A percentile compares a stretch with the other conserved stretches of the same genome.
Conservation (phyloP, 2,888 invertebrate species). For the Chrysolina haemoptera region DNA sequence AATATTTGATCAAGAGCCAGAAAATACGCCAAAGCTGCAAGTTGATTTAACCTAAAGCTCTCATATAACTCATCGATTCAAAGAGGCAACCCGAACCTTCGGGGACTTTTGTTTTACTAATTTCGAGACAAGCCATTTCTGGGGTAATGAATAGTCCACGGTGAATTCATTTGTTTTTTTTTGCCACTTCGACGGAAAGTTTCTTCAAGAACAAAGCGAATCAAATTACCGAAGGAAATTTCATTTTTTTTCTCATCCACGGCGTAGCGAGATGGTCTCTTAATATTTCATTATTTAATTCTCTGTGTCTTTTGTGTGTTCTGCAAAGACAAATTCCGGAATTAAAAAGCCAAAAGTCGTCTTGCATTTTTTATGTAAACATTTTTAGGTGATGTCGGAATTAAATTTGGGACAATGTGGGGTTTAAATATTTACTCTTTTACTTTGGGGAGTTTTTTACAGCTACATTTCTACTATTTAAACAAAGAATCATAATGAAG, state of each 20-base stretch:
- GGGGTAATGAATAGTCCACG: slow-evolving; percentile 32
- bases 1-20: slow-evolving; percentile 31
- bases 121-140: slow-evolving; percentile 25
- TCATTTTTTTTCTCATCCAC: slow-evolving; percentile 36
- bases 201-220: slow-evolving; percentile 36
- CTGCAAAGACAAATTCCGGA: slow-evolving; percentile 29
- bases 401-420: slow-evolving; percentile 37
- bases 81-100: neutral
- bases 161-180: slow-evolving; percentile 41
- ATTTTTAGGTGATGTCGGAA: slow-evolving; percentile 26
- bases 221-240: slow-evolving; percentile 42
- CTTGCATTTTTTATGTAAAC: slow-evolving; percentile 29
- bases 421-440: slow-evolving; percentile 37
- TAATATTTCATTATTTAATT: slow-evolving; percentile 46
- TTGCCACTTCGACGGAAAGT: slow-evolving; percentile 33
- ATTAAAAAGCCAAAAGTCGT: slow-evolving; percentile 35
- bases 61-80: slow-evolving; percentile 20
- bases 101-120: slow-evolving; percentile 23
- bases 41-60: slow-evolving; percentile 14
- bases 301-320: slow-evolving; percentile 38
- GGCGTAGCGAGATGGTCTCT: slow-evolving; percentile 27
- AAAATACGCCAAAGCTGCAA: slow-evolving; percentile 4
- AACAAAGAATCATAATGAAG: slow-evolving; percentile 22
- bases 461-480: slow-evolving; percentile 25
- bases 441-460: neutral